Evolutionary conservation across 2,113 vertebrate genomes (phyloP).

Genomic region (Pteronura brasiliensis): DNA sequence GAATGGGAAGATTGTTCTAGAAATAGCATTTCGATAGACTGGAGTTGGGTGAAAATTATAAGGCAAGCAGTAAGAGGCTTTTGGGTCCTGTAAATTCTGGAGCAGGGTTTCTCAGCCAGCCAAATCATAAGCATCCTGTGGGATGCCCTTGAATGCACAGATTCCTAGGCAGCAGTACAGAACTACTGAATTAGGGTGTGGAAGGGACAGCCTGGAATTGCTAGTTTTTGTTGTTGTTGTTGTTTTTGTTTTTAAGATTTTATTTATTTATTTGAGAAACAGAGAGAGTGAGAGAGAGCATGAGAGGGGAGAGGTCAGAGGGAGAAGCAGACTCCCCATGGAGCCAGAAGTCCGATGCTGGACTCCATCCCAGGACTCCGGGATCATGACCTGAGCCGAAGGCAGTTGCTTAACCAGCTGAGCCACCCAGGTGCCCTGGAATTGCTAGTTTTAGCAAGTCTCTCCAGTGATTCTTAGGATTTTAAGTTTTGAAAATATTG

Average conservation of each 20-base stretch:
- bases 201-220: neutral
- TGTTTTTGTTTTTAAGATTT: no score
- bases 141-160: rapidly evolving
- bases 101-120: neutral
- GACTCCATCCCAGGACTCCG: no score
- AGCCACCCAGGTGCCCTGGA: no score
- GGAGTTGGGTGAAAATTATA: neutral
- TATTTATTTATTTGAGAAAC: no score
- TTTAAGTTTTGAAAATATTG: neutral
- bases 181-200: neutral
- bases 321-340: no score
- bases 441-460: neutral
- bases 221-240: neutral
- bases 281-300: no score
- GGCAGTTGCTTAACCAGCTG: no score
- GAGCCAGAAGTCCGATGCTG: no score
- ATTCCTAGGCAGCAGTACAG: neutral
- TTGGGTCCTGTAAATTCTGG: neutral
- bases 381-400: no score
- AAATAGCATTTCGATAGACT: neutral
- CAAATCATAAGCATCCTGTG: neutral
- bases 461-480: neutral
- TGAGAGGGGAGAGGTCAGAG: no score
- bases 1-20: neutral
- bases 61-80: neutral